phyloP scores from a whole-genome alignment of 2,888 invertebrate genomes.

The Caenorhabditis doughertyi region DNA sequence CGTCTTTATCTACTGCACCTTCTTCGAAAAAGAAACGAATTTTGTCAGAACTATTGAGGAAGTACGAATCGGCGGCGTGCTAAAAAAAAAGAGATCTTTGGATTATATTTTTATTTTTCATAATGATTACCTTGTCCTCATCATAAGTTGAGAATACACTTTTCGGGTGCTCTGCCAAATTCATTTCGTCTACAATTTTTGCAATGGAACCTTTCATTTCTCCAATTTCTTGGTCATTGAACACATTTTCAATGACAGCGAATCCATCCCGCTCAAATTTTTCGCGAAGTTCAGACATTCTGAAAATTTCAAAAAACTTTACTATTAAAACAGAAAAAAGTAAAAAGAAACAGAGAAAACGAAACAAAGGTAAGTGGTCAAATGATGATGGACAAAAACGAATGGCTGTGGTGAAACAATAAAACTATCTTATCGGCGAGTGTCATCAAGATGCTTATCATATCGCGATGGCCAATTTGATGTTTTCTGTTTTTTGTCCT shows the following conservation, averaged over 20 bases:
- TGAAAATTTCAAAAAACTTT: constrained; percentile 12
- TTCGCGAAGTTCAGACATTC: constrained; percentile 34
- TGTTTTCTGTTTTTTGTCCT: constrained; percentile 16
- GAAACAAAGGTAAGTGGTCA: too few relatives aligned
- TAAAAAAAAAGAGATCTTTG: too few relatives aligned
- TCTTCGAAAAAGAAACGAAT: constrained; percentile 94
- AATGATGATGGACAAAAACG: neutral
- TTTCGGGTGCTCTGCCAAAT: constrained; percentile 85
- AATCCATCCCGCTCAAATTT: constrained; percentile 91
- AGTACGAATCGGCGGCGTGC: constrained; percentile 88
- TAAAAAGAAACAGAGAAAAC: neutral
- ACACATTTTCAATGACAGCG: constrained; percentile 90
- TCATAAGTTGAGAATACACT: constrained; percentile 87
- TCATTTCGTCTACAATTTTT: constrained; percentile 88
- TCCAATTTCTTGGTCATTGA: constrained; percentile 88
- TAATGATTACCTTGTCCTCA: constrained; percentile 85
- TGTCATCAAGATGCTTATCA: constrained; percentile 29
- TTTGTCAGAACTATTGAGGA: constrained; percentile 93
- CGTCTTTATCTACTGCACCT: constrained; percentile 89
- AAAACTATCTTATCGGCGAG: constrained; percentile 10
- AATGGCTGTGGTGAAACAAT: neutral
- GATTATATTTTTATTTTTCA: neutral
- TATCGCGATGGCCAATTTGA: neutral
- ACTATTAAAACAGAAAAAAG: neutral
- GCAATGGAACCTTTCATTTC: constrained; percentile 87